A percentile compares a stretch with the other conserved stretches of the same genome.
phyloP scores from a whole-genome alignment of 2,797 vertebrate species.

The Lagorchestes hirsutus region DNA sequence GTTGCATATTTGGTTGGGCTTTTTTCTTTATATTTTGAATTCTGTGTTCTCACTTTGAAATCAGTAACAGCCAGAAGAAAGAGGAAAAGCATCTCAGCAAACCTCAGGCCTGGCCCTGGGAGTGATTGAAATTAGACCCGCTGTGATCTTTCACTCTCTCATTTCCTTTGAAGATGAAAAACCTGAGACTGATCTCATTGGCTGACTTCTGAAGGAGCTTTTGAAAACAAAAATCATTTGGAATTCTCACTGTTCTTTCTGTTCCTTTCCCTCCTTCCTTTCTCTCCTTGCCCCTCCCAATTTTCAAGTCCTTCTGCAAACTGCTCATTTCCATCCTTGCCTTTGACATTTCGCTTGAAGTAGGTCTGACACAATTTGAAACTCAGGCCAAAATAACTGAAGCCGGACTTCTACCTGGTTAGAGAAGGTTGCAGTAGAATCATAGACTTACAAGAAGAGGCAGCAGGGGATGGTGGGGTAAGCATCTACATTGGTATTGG shows the following conservation, averaged over 20 bases:
- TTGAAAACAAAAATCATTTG: conserved; percentile 43
- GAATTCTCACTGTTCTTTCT: not conserved
- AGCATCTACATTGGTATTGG: not conserved
- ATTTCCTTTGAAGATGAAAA: conserved; percentile 49
- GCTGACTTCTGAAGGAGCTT: not conserved
- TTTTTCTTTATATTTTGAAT: not conserved
- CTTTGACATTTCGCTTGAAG: not conserved
- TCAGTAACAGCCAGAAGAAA: not conserved
- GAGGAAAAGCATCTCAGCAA: not conserved
- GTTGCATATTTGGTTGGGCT: not conserved
- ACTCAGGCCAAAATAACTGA: not conserved
- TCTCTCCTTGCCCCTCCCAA: not conserved
- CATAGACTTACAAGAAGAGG: not conserved
- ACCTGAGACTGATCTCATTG: not conserved
- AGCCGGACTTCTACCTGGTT: not conserved
- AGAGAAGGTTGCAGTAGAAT: not conserved
- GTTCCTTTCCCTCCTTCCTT: not conserved
- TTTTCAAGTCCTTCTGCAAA: conserved; percentile 1
- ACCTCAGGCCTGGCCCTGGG: not conserved
- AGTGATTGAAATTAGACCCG: not conserved
- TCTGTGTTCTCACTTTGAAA: conserved; percentile 1
- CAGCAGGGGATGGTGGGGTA: not conserved
- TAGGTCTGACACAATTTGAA: not conserved
- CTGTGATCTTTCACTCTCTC: not conserved
- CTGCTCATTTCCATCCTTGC: not conserved